phyloP scores from a whole-genome alignment of 2,113 vertebrate species.

The Pseudopodoces humilis region DNA sequence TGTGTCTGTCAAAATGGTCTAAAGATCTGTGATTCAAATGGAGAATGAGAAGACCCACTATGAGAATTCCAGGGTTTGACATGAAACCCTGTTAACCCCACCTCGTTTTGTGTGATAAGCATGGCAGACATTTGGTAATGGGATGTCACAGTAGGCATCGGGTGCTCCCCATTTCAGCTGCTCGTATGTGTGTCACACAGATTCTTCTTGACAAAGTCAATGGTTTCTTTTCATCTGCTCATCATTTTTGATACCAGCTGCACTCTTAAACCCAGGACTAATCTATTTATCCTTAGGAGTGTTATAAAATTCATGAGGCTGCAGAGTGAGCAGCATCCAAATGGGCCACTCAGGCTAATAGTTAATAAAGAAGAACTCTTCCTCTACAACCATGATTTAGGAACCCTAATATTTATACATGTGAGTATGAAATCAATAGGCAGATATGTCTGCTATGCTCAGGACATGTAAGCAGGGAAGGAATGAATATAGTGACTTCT shows the following conservation, averaged over 20 bases:
- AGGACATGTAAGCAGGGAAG: neutral
- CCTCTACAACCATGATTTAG: neutral
- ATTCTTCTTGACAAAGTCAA: neutral
- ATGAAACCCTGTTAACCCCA: neutral
- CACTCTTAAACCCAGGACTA: neutral
- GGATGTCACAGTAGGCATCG: neutral
- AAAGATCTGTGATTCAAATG: neutral
- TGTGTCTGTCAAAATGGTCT: neutral
- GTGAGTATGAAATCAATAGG: neutral
- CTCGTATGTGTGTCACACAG: neutral
- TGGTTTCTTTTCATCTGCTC: neutral
- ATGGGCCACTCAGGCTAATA: neutral
- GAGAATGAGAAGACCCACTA: neutral
- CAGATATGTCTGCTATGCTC: neutral
- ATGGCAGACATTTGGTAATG: neutral
- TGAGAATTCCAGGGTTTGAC: neutral
- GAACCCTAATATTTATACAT: neutral
- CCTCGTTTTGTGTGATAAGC: fast-evolving
- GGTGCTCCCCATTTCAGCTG: neutral
- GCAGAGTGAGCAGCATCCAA: neutral
- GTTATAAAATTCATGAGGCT: neutral
- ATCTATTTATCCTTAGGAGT: slow-evolving; percentile 16
- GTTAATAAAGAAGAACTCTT: slow-evolving; percentile 15
- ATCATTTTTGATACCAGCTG: neutral
- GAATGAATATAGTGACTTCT: neutral